Evolutionary conservation across 2,888 invertebrate genomes (phyloP).

Genomic region (Pandemis cinnamomeana): DNA sequence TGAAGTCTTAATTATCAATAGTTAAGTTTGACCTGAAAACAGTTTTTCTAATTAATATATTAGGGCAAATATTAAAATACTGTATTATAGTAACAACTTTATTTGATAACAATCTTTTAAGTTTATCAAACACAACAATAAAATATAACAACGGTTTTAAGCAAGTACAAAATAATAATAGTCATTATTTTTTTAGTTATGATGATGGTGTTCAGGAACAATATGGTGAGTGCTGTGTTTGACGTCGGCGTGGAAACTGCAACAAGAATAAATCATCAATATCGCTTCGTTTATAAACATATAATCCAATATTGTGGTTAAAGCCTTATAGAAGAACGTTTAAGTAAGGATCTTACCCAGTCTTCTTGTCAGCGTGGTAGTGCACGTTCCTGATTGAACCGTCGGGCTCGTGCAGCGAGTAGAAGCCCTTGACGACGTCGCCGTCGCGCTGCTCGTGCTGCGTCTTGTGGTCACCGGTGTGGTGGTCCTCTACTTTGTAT

Average conservation of each 20-base stretch:
- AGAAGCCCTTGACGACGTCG: constrained; percentile 83
- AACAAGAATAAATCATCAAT: constrained; percentile 4
- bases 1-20: too few species aligned
- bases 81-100: background rate
- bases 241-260: constrained; percentile 45
- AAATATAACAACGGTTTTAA: background rate
- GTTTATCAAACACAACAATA: background rate
- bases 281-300: background rate
- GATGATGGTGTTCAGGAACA: constrained; percentile 45
- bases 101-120: background rate
- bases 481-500: constrained; percentile 75
- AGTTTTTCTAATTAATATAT: background rate
- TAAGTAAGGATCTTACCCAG: constrained; percentile 57
- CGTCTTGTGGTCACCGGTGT: constrained; percentile 76
- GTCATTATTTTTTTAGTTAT: constrained; percentile 20
- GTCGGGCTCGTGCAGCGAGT: constrained; percentile 80
- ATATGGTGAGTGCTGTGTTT: constrained; percentile 44
- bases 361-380: constrained; percentile 58
- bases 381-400: constrained; percentile 70
- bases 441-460: constrained; percentile 80
- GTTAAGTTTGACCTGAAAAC: too few species aligned
- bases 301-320: background rate
- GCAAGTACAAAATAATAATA: background rate
- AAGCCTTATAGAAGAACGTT: background rate
- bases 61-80: background rate